phyloP scores from a whole-genome alignment of 2,888 invertebrate genomes.

The Chalcosyrphus nemorum region DNA sequence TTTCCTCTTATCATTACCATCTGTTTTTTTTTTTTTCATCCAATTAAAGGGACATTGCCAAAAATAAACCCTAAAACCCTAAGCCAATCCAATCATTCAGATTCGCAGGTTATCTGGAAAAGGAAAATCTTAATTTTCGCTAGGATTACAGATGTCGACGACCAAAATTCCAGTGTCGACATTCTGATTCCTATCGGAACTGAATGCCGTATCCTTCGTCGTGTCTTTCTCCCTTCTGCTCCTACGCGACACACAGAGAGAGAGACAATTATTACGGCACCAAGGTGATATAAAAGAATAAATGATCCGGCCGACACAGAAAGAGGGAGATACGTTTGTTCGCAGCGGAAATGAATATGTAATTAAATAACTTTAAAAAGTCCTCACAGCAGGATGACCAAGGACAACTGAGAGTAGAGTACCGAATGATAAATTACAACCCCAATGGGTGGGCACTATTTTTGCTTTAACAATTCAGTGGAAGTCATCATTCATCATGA shows the following conservation, averaged over 20 bases:
- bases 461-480: conserved; percentile 51
- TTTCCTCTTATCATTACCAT: background rate
- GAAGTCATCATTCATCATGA: conserved; percentile 71
- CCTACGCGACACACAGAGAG: background rate
- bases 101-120: background rate
- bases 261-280: conserved; percentile 18
- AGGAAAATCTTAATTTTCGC: conserved; percentile 1
- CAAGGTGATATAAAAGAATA: conserved; percentile 46
- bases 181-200: conserved; percentile 36
- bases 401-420: conserved; percentile 21
- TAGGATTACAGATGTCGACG: conserved; percentile 32
- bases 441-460: conserved; percentile 40
- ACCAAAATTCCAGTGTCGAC: conserved; percentile 37
- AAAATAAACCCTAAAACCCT: background rate
- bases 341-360: conserved; percentile 62
- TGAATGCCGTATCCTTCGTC: background rate
- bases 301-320: conserved; percentile 17
- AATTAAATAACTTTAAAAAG: conserved; percentile 70
- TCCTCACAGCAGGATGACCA: conserved; percentile 31
- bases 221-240: background rate
- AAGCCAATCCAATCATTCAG: background rate
- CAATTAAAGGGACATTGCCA: background rate
- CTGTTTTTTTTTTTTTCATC: background rate
- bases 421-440: conserved; percentile 68
- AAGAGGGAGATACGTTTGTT: conserved; percentile 16